A percentile compares a stretch with the other conserved stretches of the same genome.
phyloP scores from a whole-genome alignment of 2,888 invertebrate genomes.

The Acleris emargana region DNA sequence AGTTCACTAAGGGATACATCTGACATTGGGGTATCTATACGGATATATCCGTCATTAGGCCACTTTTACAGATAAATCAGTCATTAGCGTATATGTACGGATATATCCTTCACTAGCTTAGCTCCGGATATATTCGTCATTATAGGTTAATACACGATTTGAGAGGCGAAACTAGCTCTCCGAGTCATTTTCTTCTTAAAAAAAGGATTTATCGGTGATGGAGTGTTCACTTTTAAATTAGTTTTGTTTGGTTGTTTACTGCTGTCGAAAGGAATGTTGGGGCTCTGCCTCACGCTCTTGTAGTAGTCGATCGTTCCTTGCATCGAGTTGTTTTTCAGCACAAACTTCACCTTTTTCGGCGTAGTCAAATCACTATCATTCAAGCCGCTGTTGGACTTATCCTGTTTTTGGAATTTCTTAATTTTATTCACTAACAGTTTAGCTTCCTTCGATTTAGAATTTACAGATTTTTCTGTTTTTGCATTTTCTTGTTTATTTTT shows the following conservation, averaged over 20 bases:
- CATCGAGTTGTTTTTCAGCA: constrained; percentile 86
- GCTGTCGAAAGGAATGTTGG: constrained; percentile 90
- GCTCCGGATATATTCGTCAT: too few relatives aligned
- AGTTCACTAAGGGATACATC: too few relatives aligned
- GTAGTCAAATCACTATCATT: constrained; percentile 44
- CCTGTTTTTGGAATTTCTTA: constrained; percentile 60
- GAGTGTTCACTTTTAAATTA: constrained; percentile 87
- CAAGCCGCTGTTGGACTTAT: constrained; percentile 42
- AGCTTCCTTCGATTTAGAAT: constrained; percentile 35
- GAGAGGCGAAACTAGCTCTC: constrained; percentile 3
- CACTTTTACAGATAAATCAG: too few relatives aligned
- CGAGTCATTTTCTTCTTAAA: constrained; percentile 82
- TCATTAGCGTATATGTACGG: too few relatives aligned
- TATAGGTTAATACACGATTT: constrained; percentile 22
- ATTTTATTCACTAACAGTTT: constrained; percentile 57
- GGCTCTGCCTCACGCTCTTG: constrained; percentile 87
- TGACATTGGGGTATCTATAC: too few relatives aligned
- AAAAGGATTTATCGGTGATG: constrained; percentile 91
- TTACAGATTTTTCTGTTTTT: background rate
- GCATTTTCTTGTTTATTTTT: constrained; percentile 4
- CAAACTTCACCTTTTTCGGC: constrained; percentile 89
- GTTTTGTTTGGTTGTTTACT: constrained; percentile 87
- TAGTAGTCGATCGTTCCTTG: constrained; percentile 90
- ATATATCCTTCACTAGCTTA: too few relatives aligned
- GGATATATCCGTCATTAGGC: too few relatives aligned